A percentile compares a stretch with the other conserved stretches of the same genome.
phyloP scores from a whole-genome alignment of 2,113 vertebrate species.

The Atractosteus spatula region DNA sequence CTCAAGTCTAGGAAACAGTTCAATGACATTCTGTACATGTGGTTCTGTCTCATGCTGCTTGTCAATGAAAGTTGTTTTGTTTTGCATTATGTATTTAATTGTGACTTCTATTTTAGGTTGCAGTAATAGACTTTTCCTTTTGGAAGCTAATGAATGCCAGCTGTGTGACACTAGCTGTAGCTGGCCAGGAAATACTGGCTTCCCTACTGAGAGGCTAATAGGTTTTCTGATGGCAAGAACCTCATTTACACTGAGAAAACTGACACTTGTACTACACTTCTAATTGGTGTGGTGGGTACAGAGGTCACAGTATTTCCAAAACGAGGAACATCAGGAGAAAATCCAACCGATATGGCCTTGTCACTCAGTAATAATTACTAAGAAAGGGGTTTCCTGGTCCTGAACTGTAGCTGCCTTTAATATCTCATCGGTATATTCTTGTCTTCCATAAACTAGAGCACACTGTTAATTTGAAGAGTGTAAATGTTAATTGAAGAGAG shows the following conservation, averaged over 20 bases:
- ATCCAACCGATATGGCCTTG: neutral
- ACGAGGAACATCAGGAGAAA: neutral
- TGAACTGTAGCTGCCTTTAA: neutral
- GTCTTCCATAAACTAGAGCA: neutral
- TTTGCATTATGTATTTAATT: no score
- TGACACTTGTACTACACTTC: slow-evolving; percentile 4
- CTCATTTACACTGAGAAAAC: neutral
- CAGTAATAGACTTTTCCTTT: neutral
- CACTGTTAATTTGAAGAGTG: no score
- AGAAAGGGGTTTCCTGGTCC: neutral
- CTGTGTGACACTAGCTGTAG: neutral
- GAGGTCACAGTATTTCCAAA: neutral
- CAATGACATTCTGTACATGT: no score
- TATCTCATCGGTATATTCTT: neutral
- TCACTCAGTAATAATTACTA: slow-evolving; percentile 4
- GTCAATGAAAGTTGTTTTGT: no score
- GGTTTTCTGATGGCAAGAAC: slow-evolving; percentile 3
- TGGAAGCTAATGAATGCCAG: neutral
- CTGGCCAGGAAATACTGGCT: neutral
- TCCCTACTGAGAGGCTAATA: slow-evolving; percentile 5
- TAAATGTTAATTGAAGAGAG: no score
- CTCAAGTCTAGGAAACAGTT: no score
- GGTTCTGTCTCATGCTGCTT: no score
- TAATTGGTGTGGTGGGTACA: slow-evolving; percentile 7
- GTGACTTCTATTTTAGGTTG: no score